These are phyloP conservation scores for Rhagoletis zephyria DNA, from an alignment of 1,140 invertebrate genomes.

Conservation along the genomic window DNA sequence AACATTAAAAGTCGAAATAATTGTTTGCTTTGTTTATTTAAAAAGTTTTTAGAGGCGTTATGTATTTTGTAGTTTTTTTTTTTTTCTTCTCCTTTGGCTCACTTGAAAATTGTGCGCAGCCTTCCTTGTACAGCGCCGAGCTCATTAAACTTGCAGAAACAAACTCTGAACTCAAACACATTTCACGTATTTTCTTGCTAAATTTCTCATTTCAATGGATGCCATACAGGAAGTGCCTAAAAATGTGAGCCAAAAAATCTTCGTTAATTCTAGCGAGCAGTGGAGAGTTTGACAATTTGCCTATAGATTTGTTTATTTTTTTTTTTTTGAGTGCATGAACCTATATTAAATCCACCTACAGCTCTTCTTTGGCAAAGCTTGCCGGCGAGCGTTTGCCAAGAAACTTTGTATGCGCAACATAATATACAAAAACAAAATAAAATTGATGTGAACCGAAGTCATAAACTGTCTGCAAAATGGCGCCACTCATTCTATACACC, in stretches of 20 bases:
- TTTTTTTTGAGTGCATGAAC: slow-evolving; percentile 14
- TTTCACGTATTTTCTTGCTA: background rate
- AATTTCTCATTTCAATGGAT: slow-evolving; percentile 21
- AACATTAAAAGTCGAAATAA: slow-evolving; percentile 52
- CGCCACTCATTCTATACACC: slow-evolving; percentile 20
- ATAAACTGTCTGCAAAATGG: slow-evolving; percentile 50
- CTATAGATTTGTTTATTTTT: background rate
- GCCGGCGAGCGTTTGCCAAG: background rate
- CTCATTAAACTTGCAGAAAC: slow-evolving; percentile 13
- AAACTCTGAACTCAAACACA: background rate
- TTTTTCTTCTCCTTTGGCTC: too few species aligned
- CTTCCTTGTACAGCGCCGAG: background rate
- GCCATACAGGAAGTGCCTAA: background rate
- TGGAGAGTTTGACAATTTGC: slow-evolving; percentile 3
- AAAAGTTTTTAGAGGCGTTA: background rate
- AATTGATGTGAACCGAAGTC: slow-evolving; percentile 42
- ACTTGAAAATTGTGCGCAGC: too few species aligned
- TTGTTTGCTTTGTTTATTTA: slow-evolving; percentile 40
- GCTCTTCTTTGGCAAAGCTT: background rate
- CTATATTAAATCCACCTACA: background rate
- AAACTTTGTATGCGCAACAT: background rate
- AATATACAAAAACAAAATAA: slow-evolving; percentile 38
- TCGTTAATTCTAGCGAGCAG: background rate
- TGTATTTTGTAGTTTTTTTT: too few species aligned
- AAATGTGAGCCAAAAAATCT: background rate